Percentiles rank a stretch among this genome's conserved stretches.
These are phyloP conservation scores for Antedon mediterranea DNA, from an alignment of 53 echinoderm and acorn worm species.

Conservation along the genomic window DNA sequence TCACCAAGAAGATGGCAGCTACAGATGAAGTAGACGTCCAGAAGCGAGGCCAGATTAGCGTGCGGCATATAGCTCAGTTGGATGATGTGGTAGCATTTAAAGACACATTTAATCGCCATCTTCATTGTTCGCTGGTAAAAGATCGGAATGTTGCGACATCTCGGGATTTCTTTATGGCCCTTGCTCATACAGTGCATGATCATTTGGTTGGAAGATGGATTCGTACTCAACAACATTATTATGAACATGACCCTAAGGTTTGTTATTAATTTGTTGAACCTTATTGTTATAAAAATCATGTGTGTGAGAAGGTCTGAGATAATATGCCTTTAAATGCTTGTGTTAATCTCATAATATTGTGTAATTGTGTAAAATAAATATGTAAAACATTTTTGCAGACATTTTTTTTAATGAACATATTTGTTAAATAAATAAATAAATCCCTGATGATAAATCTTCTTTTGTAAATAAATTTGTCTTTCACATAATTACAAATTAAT, in stretches of 20 bases:
- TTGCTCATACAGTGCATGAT: constrained; percentile 6
- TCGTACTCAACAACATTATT: constrained; percentile 95
- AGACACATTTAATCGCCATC: not conserved
- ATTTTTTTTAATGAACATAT: no score
- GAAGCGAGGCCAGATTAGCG: constrained; percentile 4
- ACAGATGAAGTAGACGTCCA: not conserved
- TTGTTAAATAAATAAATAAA: no score
- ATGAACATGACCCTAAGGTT: constrained; percentile 98
- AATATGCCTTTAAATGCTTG: no score
- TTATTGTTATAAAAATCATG: no score
- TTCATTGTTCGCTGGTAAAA: constrained; percentile 3
- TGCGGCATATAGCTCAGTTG: not conserved
- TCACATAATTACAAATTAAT: no score
- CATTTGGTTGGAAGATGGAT: constrained; percentile 72
- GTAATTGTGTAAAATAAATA: no score
- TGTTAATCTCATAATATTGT: no score
- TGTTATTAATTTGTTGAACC: not conserved
- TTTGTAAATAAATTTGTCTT: no score
- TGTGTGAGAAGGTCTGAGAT: no score
- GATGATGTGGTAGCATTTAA: constrained; percentile 2
- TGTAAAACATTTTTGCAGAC: no score
- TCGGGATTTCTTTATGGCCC: constrained; percentile 4
- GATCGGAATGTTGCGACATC: constrained; percentile 2
- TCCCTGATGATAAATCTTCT: no score
- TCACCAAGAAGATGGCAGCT: not conserved